These are phyloP conservation scores for Lottia scabra DNA, from an alignment of 2,888 invertebrate genomes.

Conservation along the genomic window DNA sequence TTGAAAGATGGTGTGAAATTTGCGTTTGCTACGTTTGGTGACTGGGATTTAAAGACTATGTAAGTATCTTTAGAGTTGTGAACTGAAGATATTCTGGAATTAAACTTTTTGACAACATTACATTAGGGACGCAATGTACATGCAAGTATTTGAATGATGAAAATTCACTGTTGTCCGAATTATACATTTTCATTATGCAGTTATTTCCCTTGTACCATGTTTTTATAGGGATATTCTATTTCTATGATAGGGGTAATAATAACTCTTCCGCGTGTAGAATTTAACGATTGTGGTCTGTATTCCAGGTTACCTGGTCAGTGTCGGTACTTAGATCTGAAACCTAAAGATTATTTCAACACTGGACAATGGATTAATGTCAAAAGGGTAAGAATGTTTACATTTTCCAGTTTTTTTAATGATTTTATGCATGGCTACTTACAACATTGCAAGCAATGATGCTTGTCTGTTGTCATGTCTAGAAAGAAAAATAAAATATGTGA, in stretches of 20 bases:
- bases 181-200: neutral
- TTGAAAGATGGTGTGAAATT: constrained; percentile 67
- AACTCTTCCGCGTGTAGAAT: too few relatives aligned
- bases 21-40: constrained; percentile 75
- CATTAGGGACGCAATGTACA: too few relatives aligned
- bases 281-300: constrained; percentile 19
- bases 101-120: too few relatives aligned
- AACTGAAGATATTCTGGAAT: too few relatives aligned
- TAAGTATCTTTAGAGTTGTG: constrained; percentile 34
- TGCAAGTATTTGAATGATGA: too few relatives aligned
- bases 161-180: neutral
- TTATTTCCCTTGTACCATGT: neutral
- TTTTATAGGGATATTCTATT: too few relatives aligned
- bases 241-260: too few relatives aligned
- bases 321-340: constrained; percentile 59
- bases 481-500: too few relatives aligned
- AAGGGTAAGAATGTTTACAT: constrained; percentile 52
- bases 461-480: too few relatives aligned
- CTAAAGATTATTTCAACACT: constrained; percentile 65
- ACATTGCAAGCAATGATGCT: too few relatives aligned
- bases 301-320: constrained; percentile 72
- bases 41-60: constrained; percentile 74
- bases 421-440: too few relatives aligned
- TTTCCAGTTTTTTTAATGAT: too few relatives aligned
- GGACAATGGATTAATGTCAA: constrained; percentile 75